A percentile compares a stretch with the other conserved stretches of the same genome.
Conservation (phyloP, 2,113 vertebrate genomes). For the Mesoclemmys tuberculata region DNA sequence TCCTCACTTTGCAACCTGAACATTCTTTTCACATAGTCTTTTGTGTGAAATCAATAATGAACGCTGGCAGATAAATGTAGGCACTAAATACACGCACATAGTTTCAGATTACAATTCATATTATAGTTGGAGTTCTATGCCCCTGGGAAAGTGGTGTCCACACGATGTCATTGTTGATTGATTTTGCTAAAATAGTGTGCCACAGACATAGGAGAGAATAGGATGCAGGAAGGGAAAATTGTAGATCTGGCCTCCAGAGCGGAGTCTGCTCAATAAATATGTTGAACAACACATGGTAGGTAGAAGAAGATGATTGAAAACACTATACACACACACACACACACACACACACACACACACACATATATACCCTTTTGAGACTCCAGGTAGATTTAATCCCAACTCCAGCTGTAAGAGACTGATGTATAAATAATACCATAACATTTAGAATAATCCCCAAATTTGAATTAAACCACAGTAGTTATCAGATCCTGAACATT, state of each 20-base stretch:
- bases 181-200: constrained; percentile 22
- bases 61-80: neutral
- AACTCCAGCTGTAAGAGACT: neutral
- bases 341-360: too few relatives aligned
- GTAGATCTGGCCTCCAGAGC: neutral
- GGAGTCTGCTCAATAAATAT: neutral
- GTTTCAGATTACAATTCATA: constrained; percentile 1
- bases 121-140: neutral
- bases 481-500: neutral
- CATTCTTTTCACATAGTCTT: neutral
- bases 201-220: neutral
- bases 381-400: neutral
- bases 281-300: accelerated
- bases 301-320: neutral
- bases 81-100: neutral
- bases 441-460: neutral
- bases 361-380: neutral
- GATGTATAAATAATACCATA: neutral
- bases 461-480: neutral
- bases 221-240: neutral
- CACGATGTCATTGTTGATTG: neutral
- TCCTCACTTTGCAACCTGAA: neutral
- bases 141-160: neutral
- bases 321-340: too few relatives aligned
- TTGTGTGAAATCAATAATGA: neutral